These are phyloP conservation scores for Artemia franciscana DNA, from an alignment of 1,140 invertebrate genomes.

Conservation along the genomic window DNA sequence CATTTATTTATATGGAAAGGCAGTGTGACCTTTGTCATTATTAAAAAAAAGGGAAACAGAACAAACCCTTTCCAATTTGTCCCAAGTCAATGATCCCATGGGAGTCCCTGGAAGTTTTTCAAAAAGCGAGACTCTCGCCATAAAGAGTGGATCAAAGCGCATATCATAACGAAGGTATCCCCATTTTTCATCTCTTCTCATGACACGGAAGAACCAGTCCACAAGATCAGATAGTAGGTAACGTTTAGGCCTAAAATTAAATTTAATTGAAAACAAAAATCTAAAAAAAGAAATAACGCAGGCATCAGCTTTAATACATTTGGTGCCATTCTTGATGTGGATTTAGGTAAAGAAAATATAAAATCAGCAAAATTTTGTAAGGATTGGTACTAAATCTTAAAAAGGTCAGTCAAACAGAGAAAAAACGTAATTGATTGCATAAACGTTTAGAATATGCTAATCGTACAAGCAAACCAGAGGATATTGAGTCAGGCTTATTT, in stretches of 20 bases:
- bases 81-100: conserved; percentile 38
- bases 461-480: no score
- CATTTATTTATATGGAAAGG: no score
- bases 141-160: conserved; percentile 39
- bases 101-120: conserved; percentile 36
- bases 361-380: neutral
- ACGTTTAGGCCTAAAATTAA: conserved; percentile 38
- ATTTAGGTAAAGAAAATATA: conserved; percentile 1
- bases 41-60: no score
- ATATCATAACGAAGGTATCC: conserved; percentile 43
- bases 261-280: conserved; percentile 10
- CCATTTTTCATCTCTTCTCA: conserved; percentile 37
- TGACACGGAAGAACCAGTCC: conserved; percentile 44
- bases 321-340: conserved; percentile 5
- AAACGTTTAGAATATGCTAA: no score
- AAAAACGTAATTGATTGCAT: conserved; percentile 2
- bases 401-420: neutral
- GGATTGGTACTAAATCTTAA: neutral
- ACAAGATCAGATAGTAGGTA: conserved; percentile 55
- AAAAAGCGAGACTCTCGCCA: conserved; percentile 34
- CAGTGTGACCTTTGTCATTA: no score
- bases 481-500: no score
- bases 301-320: neutral
- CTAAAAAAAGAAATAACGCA: neutral
- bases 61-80: conserved; percentile 50